Evolutionary conservation across 2,888 invertebrate species (phyloP).

Genomic region (Elegia similella): DNA sequence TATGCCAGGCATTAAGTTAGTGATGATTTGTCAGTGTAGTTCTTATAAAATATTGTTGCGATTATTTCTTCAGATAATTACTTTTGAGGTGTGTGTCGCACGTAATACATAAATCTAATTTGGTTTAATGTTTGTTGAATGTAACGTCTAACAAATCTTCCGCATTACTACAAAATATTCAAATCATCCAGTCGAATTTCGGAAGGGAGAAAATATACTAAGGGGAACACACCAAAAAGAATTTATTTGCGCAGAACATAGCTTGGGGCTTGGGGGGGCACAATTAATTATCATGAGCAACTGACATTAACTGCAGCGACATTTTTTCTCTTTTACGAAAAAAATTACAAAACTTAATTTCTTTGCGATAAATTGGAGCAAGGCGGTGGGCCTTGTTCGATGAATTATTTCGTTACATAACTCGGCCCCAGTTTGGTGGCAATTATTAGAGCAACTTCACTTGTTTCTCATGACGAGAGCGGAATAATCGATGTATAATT

Average conservation of each 20-base stretch:
- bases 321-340: conserved; percentile 53
- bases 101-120: too few relatives aligned
- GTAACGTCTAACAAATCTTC: not conserved
- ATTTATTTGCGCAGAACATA: conserved; percentile 55
- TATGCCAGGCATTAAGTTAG: too few relatives aligned
- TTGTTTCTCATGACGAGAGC: conserved; percentile 55
- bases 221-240: conserved; percentile 11
- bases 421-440: conserved; percentile 43
- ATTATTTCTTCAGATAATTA: too few relatives aligned
- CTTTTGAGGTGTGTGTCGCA: too few relatives aligned
- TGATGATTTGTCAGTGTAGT: too few relatives aligned
- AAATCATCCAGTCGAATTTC: not conserved
- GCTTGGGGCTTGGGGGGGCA: conserved; percentile 56
- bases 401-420: conserved; percentile 57
- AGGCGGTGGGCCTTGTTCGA: conserved; percentile 44
- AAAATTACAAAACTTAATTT: conserved; percentile 32
- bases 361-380: conserved; percentile 60
- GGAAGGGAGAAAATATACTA: not conserved
- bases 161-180: not conserved
- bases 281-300: conserved; percentile 55
- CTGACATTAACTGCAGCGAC: conserved; percentile 51
- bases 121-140: too few relatives aligned
- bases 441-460: conserved; percentile 57
- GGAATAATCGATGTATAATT: conserved; percentile 53
- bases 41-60: too few relatives aligned